Conservation (phyloP, 2,888 invertebrate species). For the Parascotia fuliginaria region DNA sequence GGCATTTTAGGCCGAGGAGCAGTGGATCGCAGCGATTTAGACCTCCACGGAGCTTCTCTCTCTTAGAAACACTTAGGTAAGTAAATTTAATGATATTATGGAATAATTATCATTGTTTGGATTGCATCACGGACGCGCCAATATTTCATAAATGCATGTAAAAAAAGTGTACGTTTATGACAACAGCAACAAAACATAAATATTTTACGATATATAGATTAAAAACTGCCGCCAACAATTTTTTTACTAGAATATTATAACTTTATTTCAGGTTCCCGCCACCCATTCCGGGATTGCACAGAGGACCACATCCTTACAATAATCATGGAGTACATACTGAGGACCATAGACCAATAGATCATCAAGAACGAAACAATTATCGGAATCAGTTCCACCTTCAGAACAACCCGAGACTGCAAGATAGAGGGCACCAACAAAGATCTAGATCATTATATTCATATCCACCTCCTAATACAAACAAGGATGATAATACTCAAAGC, state of each 20-base stretch:
- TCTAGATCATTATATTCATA: slow-evolving; percentile 44
- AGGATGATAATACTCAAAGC: slow-evolving; percentile 42
- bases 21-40: slow-evolving; percentile 66
- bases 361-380: slow-evolving; percentile 58
- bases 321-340: slow-evolving; percentile 41
- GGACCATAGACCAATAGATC: slow-evolving; percentile 42
- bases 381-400: slow-evolving; percentile 42
- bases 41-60: slow-evolving; percentile 55
- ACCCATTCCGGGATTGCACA: slow-evolving; percentile 52
- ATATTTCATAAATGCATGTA: slow-evolving; percentile 27
- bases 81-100: slow-evolving; percentile 8
- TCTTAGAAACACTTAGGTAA: slow-evolving; percentile 63
- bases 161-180: slow-evolving; percentile 8
- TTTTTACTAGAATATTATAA: background rate
- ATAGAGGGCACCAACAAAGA: slow-evolving; percentile 49
- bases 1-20: slow-evolving; percentile 73
- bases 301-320: slow-evolving; percentile 48
- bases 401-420: slow-evolving; percentile 49
- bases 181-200: background rate
- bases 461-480: slow-evolving; percentile 40
- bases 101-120: slow-evolving; percentile 12
- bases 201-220: background rate
- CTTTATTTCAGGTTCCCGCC: slow-evolving; percentile 65
- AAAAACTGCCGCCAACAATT: background rate
- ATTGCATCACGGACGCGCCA: slow-evolving; percentile 62